Percentiles rank a stretch among this genome's conserved stretches.
Evolutionary conservation across 2,888 invertebrate genomes (phyloP).

Genomic region (Thera obeliscata): DNA sequence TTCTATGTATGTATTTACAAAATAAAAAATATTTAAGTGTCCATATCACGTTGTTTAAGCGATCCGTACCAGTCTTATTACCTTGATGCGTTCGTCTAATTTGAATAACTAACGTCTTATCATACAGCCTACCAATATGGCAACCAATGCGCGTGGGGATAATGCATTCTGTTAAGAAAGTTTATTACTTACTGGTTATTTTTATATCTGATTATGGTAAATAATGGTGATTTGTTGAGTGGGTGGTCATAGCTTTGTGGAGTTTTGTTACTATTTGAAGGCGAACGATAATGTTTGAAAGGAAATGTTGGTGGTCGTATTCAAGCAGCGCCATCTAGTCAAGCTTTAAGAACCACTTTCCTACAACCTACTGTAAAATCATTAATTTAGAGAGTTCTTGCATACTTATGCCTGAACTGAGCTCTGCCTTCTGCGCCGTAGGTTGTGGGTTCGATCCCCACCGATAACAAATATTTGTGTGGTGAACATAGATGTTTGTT

Average conservation of each 20-base stretch:
- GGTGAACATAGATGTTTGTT: too few relatives aligned
- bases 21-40: not conserved
- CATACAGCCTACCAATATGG: slow-evolving; percentile 60
- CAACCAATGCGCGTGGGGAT: slow-evolving; percentile 51
- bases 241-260: slow-evolving; percentile 37
- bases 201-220: slow-evolving; percentile 41
- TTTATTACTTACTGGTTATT: slow-evolving; percentile 38
- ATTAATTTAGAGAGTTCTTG: too few relatives aligned
- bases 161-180: slow-evolving; percentile 41
- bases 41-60: not conserved
- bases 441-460: too few relatives aligned
- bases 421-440: too few relatives aligned
- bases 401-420: too few relatives aligned
- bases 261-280: slow-evolving; percentile 24
- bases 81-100: slow-evolving; percentile 68
- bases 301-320: not conserved
- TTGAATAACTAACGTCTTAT: slow-evolving; percentile 74
- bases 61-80: not conserved
- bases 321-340: not conserved
- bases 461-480: too few relatives aligned
- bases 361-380: too few relatives aligned
- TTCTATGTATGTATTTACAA: too few relatives aligned
- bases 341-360: not conserved
- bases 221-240: slow-evolving; percentile 38
- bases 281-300: slow-evolving; percentile 14